These are phyloP conservation scores for Chaetorhynchus papuensis DNA, from an alignment of 2,113 vertebrate genomes.

Conservation along the genomic window DNA sequence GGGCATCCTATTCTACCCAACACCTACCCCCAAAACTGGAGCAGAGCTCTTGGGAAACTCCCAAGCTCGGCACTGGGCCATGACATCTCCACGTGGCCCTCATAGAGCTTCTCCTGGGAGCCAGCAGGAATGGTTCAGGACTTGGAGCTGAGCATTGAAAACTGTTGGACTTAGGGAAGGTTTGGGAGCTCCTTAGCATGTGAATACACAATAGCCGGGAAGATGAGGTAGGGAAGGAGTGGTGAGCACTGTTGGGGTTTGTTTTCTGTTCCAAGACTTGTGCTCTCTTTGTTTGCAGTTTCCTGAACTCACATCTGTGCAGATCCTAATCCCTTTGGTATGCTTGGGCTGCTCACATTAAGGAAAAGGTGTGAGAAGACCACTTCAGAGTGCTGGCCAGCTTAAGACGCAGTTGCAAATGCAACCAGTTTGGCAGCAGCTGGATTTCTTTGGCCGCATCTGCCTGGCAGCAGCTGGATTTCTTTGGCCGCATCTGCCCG, in stretches of 20 bases:
- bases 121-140: not conserved
- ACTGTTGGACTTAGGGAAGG: not conserved
- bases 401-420: not conserved
- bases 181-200: not conserved
- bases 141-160: not conserved
- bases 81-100: not conserved
- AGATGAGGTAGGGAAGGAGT: not conserved
- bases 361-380: not conserved
- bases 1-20: accelerated
- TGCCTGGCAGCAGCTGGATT: not conserved
- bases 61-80: accelerated
- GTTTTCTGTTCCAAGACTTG: not conserved
- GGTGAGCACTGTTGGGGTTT: not conserved
- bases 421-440: not conserved
- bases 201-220: not conserved
- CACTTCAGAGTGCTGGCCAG: not conserved
- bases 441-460: not conserved
- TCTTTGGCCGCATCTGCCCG: not conserved
- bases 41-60: not conserved
- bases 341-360: not conserved
- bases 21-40: not conserved
- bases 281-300: not conserved
- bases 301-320: not conserved
- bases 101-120: not conserved
- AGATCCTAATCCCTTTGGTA: not conserved